Conservation (phyloP, 2,113 vertebrate species). For the Phylloscopus trochilus region DNA sequence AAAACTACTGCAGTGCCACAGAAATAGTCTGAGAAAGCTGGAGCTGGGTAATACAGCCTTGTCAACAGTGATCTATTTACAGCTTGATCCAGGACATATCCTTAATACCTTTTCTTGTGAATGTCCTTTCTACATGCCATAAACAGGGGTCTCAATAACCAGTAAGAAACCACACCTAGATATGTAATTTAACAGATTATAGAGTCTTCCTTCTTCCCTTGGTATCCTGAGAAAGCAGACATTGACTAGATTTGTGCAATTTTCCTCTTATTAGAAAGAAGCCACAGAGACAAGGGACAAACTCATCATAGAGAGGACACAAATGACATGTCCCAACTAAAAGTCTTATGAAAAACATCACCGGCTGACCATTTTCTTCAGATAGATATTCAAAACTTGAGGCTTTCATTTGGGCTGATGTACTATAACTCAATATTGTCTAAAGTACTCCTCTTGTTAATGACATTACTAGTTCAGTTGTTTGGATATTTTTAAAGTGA, state of each 20-base stretch:
- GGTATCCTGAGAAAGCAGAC: background rate
- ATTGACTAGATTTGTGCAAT: background rate
- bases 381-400: background rate
- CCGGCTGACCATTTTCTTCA: background rate
- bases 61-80: background rate
- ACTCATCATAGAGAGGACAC: background rate
- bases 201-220: background rate
- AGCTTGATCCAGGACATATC: background rate
- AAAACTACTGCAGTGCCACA: background rate
- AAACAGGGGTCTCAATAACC: background rate
- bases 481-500: background rate
- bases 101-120: background rate
- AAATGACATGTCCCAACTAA: background rate
- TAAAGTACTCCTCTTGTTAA: background rate
- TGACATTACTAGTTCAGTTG: background rate
- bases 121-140: background rate
- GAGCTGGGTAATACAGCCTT: background rate
- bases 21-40: background rate
- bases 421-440: background rate
- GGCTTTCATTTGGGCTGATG: background rate
- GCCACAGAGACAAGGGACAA: background rate
- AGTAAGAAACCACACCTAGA: background rate
- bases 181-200: background rate
- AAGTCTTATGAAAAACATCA: background rate
- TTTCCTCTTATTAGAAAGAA: background rate